A percentile compares a stretch with the other conserved stretches of the same genome.
Conservation (phyloP, 2,888 invertebrate genomes). For the Teinopalpus imperialis region DNA sequence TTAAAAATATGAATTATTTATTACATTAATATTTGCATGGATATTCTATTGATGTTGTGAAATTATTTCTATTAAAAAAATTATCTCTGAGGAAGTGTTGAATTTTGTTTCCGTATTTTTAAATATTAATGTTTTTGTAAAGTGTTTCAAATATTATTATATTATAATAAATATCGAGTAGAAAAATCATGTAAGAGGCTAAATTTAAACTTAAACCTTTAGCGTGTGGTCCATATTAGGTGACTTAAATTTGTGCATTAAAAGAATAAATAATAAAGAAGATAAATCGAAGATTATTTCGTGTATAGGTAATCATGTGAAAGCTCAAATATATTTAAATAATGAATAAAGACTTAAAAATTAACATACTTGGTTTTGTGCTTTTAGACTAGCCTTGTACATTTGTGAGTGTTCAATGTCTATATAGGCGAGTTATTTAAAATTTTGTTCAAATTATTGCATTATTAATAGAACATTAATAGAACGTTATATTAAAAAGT, state of each 20-base stretch:
- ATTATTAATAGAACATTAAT: slow-evolving; percentile 49
- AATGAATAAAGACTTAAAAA: slow-evolving; percentile 70
- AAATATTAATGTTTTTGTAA: slow-evolving; percentile 14
- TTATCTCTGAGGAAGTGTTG: slow-evolving; percentile 1
- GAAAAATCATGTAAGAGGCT: slow-evolving; percentile 24
- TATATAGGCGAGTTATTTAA: slow-evolving; percentile 36
- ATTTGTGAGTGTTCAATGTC: slow-evolving; percentile 60
- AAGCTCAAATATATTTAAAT: slow-evolving; percentile 76
- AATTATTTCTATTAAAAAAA: slow-evolving; percentile 8
- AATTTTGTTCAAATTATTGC: slow-evolving; percentile 35
- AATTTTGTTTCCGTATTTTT: slow-evolving; percentile 13
- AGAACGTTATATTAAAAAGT: slow-evolving; percentile 44
- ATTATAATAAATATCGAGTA: slow-evolving; percentile 20
- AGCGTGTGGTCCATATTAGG: slow-evolving; percentile 80
- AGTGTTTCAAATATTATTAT: slow-evolving; percentile 29
- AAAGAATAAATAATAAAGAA: slow-evolving; percentile 62
- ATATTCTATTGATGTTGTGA: slow-evolving; percentile 21
- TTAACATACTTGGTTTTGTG: slow-evolving; percentile 62
- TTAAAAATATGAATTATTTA: background rate
- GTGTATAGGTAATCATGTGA: slow-evolving; percentile 72
- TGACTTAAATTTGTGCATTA: slow-evolving; percentile 80
- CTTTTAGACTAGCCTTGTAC: slow-evolving; percentile 68
- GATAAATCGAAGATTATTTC: slow-evolving; percentile 51
- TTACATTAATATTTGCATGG: slow-evolving; percentile 4
- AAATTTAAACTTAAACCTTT: slow-evolving; percentile 42